Evolutionary conservation across 2,113 vertebrate genomes (phyloP).

Genomic region (Addax nasomaculatus): DNA sequence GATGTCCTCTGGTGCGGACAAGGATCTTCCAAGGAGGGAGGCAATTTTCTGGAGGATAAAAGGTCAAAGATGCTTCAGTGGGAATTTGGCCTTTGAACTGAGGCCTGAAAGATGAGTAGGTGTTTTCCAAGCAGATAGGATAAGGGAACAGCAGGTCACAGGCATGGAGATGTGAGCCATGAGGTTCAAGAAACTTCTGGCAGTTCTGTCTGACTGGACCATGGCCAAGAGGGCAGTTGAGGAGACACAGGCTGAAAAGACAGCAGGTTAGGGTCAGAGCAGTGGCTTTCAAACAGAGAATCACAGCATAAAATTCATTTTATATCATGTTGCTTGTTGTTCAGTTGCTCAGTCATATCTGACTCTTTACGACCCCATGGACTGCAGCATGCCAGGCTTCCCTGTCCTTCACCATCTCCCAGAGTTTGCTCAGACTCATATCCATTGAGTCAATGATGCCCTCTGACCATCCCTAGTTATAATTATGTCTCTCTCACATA

Average conservation of each 20-base stretch:
- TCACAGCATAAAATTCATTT: neutral
- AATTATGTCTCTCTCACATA: neutral
- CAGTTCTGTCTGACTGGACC: neutral
- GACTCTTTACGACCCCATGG: neutral
- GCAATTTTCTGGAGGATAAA: neutral
- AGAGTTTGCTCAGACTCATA: neutral
- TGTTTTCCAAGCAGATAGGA: neutral
- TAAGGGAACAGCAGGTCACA: neutral
- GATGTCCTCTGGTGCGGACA: neutral
- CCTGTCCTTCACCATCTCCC: neutral
- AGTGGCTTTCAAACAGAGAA: neutral
- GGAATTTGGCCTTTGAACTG: neutral
- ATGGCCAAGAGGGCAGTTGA: neutral
- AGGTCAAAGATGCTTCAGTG: neutral
- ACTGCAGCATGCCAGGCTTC: neutral
- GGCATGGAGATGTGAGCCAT: neutral
- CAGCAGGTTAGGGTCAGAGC: neutral
- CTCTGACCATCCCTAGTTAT: neutral
- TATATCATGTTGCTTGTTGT: neutral
- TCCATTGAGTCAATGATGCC: neutral
- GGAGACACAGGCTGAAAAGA: neutral
- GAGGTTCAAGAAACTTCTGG: neutral
- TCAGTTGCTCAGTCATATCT: neutral
- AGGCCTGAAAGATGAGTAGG: neutral
- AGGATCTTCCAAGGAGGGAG: neutral